Percentiles rank a stretch among this genome's conserved stretches.
phyloP scores from a whole-genome alignment of 2,797 vertebrate genomes.

The Enteromius viviparus region DNA sequence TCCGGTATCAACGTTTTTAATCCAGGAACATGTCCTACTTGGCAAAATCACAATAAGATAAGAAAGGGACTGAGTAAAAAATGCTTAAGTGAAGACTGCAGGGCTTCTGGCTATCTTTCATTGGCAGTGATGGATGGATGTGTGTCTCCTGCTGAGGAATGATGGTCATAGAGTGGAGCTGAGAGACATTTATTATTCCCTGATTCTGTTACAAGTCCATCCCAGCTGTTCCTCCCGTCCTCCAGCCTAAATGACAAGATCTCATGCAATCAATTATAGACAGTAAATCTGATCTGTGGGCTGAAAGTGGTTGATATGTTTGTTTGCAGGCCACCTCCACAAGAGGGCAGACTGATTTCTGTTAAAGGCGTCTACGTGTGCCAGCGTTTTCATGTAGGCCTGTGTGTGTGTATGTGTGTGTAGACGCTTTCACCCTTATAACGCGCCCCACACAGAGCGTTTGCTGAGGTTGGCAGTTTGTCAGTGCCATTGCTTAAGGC shows the following conservation, averaged over 20 bases:
- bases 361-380: background rate
- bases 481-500: constrained; percentile 42
- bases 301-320: background rate
- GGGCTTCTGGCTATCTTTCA: background rate
- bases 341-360: constrained; percentile 9
- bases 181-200: constrained; percentile 51
- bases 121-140: constrained; percentile 51
- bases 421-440: background rate
- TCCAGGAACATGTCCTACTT: constrained; percentile 3
- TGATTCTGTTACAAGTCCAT: constrained; percentile 41
- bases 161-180: constrained; percentile 36
- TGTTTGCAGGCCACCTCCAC: background rate
- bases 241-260: constrained; percentile 21
- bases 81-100: constrained; percentile 15
- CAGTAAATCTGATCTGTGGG: background rate
- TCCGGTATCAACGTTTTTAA: background rate
- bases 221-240: constrained; percentile 28
- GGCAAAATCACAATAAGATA: constrained; percentile 16
- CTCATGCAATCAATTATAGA: constrained; percentile 4
- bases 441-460: constrained; percentile 17
- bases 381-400: background rate
- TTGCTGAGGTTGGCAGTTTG: constrained; percentile 39
- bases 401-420: background rate
- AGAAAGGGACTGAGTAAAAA: background rate
- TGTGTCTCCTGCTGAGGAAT: constrained; percentile 20